Base-by-base conservation (phyloP, 1,140 invertebrate genomes). In the Bombus fervidus region DNA sequence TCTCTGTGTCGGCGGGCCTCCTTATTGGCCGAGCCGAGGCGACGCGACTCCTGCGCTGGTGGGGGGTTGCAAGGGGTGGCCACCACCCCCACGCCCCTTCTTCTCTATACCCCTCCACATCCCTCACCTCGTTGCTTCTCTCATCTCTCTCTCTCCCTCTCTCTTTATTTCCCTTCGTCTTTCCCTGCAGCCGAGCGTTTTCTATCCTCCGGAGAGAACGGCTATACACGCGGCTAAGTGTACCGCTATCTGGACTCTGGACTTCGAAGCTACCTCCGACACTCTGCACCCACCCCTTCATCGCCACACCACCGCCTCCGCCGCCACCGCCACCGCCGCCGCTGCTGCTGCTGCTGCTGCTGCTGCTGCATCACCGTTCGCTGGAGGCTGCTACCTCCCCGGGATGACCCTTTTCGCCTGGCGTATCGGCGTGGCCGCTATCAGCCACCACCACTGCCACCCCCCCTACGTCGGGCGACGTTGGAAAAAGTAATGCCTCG, bases 1-100 rank as follows among this genome's bases (percentile, higher is more conserved):
- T 95, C 95, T 94, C 93, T 93, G 92, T 93, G 94, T 93, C 89
- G 91, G 92, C 90, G 89, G 85, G 92, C 91, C 93, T 95, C 91
- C 95, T 95, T 95, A 95, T 95, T 95, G 95, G 95, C 94, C 86
- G 90, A 89, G 91, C 92, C 91, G 92, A 90, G 92, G 92, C 91
- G 92, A 93, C 92, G 93, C 92, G 92, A 93, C 91, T 92, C 90
- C 91, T 90, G 87, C 87, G 91, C 87, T 91, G 93, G 93, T 93
- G 93, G 93, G 91, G 93, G 88, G 87, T 87, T 92, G 88, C 91
- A 91, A 93, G 87, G 92, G 92, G 90, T 91, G 89, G 90, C 87
- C 90, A 89, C 91, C 91, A 92, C 91, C 89, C 87, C 57, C 87
- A 91, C 89, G 81, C 71, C 77, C 84, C 86, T 86, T 85, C 88